Evolutionary conservation across 2,888 invertebrate species (phyloP).

Genomic region (Dermolepida albohirtum): DNA sequence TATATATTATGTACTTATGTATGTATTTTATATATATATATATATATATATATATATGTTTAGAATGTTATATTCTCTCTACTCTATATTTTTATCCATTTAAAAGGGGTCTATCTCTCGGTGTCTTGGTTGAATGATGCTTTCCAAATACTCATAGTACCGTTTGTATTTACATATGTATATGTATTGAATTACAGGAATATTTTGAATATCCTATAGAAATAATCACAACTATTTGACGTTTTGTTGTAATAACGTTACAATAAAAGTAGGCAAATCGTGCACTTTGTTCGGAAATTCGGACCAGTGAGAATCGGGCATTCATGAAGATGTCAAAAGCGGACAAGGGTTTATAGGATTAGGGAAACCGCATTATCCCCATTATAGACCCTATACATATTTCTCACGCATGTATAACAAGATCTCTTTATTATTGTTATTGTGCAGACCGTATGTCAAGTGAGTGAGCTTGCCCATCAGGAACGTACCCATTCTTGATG

Average conservation of each 20-base stretch:
- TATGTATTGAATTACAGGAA: too few species aligned
- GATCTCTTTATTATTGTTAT: slow-evolving; percentile 44
- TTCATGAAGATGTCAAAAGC: slow-evolving; percentile 52
- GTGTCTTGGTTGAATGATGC: too few species aligned
- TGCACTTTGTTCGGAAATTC: slow-evolving; percentile 48
- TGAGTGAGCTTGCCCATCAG: slow-evolving; percentile 26
- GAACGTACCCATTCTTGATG: slow-evolving; percentile 14
- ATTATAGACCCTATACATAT: slow-evolving; percentile 45
- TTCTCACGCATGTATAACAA: slow-evolving; percentile 49
- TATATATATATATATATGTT: too few species aligned
- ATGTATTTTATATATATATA: too few species aligned
- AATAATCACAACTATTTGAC: slow-evolving; percentile 29
- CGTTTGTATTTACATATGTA: too few species aligned
- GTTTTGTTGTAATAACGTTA: slow-evolving; percentile 37
- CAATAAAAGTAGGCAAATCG: slow-evolving; percentile 49
- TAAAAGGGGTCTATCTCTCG: too few species aligned
- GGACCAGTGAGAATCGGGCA: slow-evolving; percentile 36
- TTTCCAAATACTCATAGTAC: too few species aligned
- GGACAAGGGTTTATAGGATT: slow-evolving; percentile 56
- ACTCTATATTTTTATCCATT: too few species aligned
- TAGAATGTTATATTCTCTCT: too few species aligned
- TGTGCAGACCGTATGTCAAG: slow-evolving; percentile 39
- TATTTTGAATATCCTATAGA: neutral
- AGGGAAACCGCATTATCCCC: slow-evolving; percentile 54
- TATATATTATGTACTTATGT: too few species aligned